Evolutionary conservation across 92 coral and sea anemone species (phyloP), one percentile per base, ranked within the genome.

Genomic region (Porites rus): DNA sequence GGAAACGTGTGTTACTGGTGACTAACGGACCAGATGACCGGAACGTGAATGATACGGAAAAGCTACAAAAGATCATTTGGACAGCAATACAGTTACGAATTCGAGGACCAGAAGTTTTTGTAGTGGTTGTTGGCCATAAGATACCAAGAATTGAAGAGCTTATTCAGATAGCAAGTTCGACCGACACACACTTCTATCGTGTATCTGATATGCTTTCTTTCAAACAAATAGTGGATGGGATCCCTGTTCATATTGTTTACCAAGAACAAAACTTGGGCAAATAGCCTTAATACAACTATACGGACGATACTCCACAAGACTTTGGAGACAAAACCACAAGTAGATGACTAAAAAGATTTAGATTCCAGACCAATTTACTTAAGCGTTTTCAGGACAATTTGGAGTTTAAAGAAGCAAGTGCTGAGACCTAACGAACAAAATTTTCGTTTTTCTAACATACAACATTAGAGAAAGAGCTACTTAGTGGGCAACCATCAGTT

Each of bases 11-110:
- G 70, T 80, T 94, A 53, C 83, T 94, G n/a, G 72, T 94, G 52
- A 90, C 98, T 0, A 92, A 92, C 68, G 98, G 96, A 51, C 98
- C 93, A 67, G 87, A 92, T 38, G 93, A 92, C 11, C 64, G 87
- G 59, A 90, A 80, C 58, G 73, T 77, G n/a, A 63, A 52, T 18
- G 84, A 75, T 58, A 81, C 93, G 2, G 51, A 65, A 10, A 56
- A 88, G 28, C 69, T 85, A 38, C 77, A 71, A 13, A 73, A 14
- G 24, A 72, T 87, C 17, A 78, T 87, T 12, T 88, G 87, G 63
- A 78, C 56, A 16, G 91, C 96, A 0, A 71, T 76, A 18, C 83
- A 68, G 22, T 81, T 94, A 13, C 93, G 90, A 79, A 71, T 74
- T 1, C 56, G 61, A 25, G 96, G 94, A 17, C 50, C 89, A 10